Base-by-base conservation (phyloP, 2,797 vertebrate species). In the Geotrypetes seraphini region DNA sequence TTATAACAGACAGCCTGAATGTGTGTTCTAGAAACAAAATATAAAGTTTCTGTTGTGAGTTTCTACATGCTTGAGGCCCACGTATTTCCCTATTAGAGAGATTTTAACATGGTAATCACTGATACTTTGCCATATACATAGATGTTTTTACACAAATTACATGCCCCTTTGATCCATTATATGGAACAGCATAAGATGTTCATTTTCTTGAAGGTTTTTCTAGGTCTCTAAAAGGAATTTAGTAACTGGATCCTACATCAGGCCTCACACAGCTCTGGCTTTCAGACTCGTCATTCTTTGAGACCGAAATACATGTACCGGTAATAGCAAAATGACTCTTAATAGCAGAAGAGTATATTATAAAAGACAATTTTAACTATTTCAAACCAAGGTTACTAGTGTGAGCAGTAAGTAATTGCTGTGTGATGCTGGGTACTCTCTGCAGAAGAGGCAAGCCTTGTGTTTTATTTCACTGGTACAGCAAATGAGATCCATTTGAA, bases 291-390 rank as follows among this genome's bases (percentile, higher is more conserved):
- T 57, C 37, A 24, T 56, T 59, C 33, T 46, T 44, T 40, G 8
- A 34, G 23, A 26, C 15, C 39, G 25, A 32, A 45, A 54, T 28
- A 50, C 21, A 7, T 8, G 14, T 53, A n/a, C n/a, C n/a, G n/a
- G n/a, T n/a, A 64, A 65, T 50, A 65, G 43, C 42, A 53, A 71
- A 74, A 70, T 66, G 46, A 48, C 35, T 47, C 9, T 16, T 61
- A 62, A 71, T 39, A 55, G 36, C 31, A 3, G 13, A 59, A 40
- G 23, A 31, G 22, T 34, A 43, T 28, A 51, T 57, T 49, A 39
- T 40, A 37, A 68, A 70, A 69, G 52, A 33, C 22, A 47, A 25
- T 25, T 58, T 76, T 73, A 72, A 71, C 53, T 50, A 42, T 65
- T 73, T 69, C 29, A 43, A 36, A 33, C 44, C 50, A 41, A 23